These are phyloP conservation scores for Glaucopsyche alexis DNA, from an alignment of 2,888 invertebrate species.

Conservation along the genomic window DNA sequence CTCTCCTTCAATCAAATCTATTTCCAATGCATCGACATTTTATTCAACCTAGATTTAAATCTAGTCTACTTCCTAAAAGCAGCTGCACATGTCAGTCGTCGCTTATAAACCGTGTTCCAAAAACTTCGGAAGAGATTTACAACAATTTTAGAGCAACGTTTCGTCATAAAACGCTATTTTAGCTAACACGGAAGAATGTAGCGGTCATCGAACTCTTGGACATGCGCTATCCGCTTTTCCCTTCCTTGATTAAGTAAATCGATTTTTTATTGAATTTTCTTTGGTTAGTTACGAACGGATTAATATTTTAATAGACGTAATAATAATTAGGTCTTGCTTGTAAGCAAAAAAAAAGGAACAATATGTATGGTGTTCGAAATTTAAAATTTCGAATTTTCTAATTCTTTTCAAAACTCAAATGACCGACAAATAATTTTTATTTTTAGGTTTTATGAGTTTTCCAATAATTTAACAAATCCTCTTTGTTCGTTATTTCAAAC, in stretches of 20 bases:
- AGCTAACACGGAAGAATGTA: conserved; percentile 55
- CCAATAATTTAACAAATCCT: background rate
- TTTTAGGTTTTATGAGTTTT: too few relatives aligned
- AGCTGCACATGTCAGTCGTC: conserved; percentile 8
- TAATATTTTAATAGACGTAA: background rate
- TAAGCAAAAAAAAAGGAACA: too few relatives aligned
- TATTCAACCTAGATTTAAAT: background rate
- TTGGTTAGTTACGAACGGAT: conserved; percentile 16
- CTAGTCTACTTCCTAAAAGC: background rate
- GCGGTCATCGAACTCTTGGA: conserved; percentile 56
- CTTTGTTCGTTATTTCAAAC: background rate
- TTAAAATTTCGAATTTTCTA: too few relatives aligned
- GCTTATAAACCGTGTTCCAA: background rate
- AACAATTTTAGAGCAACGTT: conserved; percentile 29
- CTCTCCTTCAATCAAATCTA: background rate
- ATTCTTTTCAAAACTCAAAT: too few relatives aligned
- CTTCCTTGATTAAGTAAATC: conserved; percentile 48
- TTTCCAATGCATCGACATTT: background rate
- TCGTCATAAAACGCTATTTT: conserved; percentile 49
- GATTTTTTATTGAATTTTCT: conserved; percentile 39
- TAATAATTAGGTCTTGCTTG: too few relatives aligned
- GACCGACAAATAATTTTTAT: too few relatives aligned
- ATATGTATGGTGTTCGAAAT: too few relatives aligned
- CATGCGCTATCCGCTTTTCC: conserved; percentile 45
- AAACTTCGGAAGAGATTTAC: conserved; percentile 30